Percentiles rank a stretch among this genome's conserved stretches.
Conservation (phyloP, 2,797 vertebrate genomes). For the Microtus agrestis region DNA sequence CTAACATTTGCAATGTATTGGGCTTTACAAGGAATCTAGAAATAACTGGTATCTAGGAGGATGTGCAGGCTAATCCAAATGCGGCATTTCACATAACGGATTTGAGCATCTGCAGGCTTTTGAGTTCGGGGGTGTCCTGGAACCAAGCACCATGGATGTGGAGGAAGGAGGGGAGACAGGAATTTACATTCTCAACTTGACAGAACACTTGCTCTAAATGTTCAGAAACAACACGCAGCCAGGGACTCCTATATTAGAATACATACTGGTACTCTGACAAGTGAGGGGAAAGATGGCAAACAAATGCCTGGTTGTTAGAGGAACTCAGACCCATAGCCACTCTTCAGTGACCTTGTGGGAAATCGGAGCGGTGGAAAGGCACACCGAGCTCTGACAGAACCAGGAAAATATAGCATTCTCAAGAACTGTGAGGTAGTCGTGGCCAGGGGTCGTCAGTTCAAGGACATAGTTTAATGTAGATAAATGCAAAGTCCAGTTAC, state of each 20-base stretch:
- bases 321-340: not conserved
- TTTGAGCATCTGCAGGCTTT: not conserved
- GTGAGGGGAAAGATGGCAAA: not conserved
- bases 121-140: too few species aligned
- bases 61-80: not conserved
- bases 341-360: conserved; percentile 13
- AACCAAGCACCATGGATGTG: not conserved
- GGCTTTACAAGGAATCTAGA: not conserved
- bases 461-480: not conserved
- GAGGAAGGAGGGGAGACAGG: not conserved
- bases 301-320: not conserved
- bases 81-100: not conserved
- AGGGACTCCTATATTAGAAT: not conserved
- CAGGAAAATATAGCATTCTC: not conserved
- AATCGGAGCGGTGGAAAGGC: not conserved
- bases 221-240: not conserved
- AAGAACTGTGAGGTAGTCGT: not conserved
- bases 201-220: not conserved
- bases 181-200: conserved; percentile 6
- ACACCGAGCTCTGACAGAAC: not conserved
- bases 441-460: not conserved
- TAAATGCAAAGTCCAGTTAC: not conserved
- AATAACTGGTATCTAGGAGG: not conserved
- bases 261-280: not conserved
- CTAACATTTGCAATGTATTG: not conserved